Evolutionary conservation across 2,113 vertebrate genomes (phyloP), one percentile per base, ranked within the genome.

Genomic region (Martes martes): DNA sequence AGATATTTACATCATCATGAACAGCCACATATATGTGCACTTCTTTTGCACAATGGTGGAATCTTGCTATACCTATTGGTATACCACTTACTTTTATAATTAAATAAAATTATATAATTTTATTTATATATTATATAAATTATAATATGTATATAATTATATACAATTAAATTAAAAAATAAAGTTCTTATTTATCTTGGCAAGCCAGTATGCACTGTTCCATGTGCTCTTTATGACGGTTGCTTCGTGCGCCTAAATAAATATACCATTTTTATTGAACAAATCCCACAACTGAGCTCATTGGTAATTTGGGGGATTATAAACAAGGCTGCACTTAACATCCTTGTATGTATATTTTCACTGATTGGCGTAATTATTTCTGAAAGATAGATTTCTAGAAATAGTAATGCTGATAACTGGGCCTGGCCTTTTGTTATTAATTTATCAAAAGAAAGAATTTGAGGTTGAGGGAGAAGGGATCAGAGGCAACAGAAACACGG

Each of bases 11-110:
- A 16, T 89, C 59, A 80, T n/a, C 2, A 65, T 19, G 65, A 57
- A 71, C 18, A 82, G 23, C 28, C 15, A 93, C 19, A 52, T 36
- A 47, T 59, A 55, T 7, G 50, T 33, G 31, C 39, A 57, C 65
- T 81, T 74, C 13, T 94, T 91, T 96, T 91, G 65, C 55, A 96
- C n/a, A 93, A 95, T 84, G 7, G 28, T 93, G 39, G 52, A 21
- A 31, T 78, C 28, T 45, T 93, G 13, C 19, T 79, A 10, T 92
- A 79, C 0, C 28, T 94, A 42, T 76, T 92, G 33, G 83, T 52
- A 47, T 52, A 69, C 8, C 61, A n/a, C 24, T 94, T 65, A 4
- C 33, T 97, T 96, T 92, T 85, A 82, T 80, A 82, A 82, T 55
- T 55, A 55, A 18, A 55, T 55, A 55, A 55, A 55, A 55, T 55